These are phyloP conservation scores for Strongylocentrotus purpuratus DNA, from an alignment of 35 echinoderm and acorn worm genomes.

Conservation along the genomic window DNA sequence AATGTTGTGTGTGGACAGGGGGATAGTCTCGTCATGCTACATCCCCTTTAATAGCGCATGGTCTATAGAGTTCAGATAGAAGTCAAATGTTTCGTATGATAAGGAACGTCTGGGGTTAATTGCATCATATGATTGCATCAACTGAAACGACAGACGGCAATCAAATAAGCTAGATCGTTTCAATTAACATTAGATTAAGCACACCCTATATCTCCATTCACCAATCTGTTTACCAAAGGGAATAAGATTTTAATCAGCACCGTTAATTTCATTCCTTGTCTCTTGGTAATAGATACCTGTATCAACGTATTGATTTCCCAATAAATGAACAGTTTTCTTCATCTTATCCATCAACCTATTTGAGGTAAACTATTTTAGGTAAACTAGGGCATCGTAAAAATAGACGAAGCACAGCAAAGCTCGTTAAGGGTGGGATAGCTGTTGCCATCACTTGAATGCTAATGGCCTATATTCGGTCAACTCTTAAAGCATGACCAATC, in stretches of 20 bases:
- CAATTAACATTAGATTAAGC: neutral
- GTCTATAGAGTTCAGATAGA: neutral
- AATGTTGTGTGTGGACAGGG: too few species aligned
- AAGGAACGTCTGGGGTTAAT: neutral
- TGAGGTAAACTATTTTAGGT: neutral
- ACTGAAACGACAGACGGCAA: neutral
- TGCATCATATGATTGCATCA: constrained; percentile 3
- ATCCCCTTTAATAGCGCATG: too few species aligned
- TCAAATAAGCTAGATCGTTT: neutral
- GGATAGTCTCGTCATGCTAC: too few species aligned
- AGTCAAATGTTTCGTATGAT: neutral
- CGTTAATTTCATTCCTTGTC: neutral
- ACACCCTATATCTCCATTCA: neutral
- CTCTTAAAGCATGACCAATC: neutral
- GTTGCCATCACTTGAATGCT: neutral
- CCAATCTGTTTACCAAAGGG: neutral
- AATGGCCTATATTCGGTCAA: neutral
- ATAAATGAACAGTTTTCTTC: neutral
- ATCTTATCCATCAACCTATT: neutral
- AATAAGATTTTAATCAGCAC: neutral
- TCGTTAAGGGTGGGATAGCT: neutral
- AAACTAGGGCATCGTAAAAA: neutral
- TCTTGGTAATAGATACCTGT: neutral
- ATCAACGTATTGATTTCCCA: neutral
- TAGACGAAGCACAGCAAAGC: neutral